These are phyloP conservation scores for Clarias macrocephalus DNA, from an alignment of 2,113 vertebrate species.

Conservation along the genomic window DNA sequence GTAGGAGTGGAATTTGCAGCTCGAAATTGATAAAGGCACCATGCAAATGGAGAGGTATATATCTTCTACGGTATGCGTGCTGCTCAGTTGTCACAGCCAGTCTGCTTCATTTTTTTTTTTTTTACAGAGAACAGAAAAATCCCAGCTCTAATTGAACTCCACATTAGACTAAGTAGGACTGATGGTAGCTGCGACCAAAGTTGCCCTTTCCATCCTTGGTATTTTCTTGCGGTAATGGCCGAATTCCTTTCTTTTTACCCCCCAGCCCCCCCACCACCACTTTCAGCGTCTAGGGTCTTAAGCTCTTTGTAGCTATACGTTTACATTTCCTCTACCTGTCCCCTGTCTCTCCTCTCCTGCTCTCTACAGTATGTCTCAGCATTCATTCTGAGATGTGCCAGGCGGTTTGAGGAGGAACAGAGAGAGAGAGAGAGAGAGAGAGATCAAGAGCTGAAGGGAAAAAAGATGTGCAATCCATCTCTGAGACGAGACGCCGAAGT, in stretches of 20 bases:
- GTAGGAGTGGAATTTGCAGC: neutral
- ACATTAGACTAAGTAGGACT: slow-evolving; percentile 41
- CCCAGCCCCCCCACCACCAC: neutral
- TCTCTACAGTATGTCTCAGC: neutral
- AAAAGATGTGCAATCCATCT: neutral
- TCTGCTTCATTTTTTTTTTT: slow-evolving; percentile 15
- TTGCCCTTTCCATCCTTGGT: neutral
- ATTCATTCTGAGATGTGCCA: neutral
- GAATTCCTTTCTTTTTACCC: slow-evolving; percentile 13
- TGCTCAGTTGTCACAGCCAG: slow-evolving; percentile 28
- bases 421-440: neutral
- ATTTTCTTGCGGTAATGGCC: neutral
- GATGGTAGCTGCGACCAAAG: slow-evolving; percentile 19
- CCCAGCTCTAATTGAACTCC: slow-evolving; percentile 37
- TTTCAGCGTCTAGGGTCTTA: neutral
- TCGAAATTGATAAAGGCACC: neutral
- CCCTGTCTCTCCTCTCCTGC: neutral
- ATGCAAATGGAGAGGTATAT: slow-evolving; percentile 35
- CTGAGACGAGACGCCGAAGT: slow-evolving; percentile 18
- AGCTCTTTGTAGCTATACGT: neutral
- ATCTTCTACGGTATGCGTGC: neutral
- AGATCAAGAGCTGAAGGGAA: neutral
- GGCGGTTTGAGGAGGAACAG: neutral
- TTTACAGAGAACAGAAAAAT: slow-evolving; percentile 28
- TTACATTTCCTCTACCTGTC: neutral